These are phyloP conservation scores for Rhagoletis zephyria DNA, from an alignment of 1,140 invertebrate genomes.

Conservation along the genomic window DNA sequence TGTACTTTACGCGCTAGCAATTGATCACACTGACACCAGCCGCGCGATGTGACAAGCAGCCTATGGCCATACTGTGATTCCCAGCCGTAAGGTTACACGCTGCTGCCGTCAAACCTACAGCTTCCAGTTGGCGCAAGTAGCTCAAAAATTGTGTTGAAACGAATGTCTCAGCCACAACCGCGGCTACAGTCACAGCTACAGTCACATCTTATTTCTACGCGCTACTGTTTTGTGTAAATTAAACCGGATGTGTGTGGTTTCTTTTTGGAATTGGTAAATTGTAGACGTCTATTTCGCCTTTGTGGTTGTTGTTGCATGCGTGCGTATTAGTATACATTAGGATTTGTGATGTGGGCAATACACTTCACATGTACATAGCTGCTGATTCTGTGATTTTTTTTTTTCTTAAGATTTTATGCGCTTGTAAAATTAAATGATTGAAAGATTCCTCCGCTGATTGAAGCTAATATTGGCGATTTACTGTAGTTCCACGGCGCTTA, in stretches of 20 bases:
- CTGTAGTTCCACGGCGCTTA: neutral
- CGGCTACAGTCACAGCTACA: neutral
- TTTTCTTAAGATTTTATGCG: slow-evolving; percentile 44
- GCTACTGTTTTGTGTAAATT: slow-evolving; percentile 54
- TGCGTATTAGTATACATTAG: slow-evolving; percentile 35
- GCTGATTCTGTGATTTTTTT: neutral
- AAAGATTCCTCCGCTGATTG: slow-evolving; percentile 38
- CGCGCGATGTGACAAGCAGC: neutral
- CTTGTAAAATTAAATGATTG: slow-evolving; percentile 45
- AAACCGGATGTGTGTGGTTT: slow-evolving; percentile 56
- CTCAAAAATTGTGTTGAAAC: neutral
- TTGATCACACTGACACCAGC: slow-evolving; percentile 39
- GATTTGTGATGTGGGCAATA: slow-evolving; percentile 17
- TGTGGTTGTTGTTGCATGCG: neutral
- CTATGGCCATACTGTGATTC: neutral
- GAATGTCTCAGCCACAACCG: neutral
- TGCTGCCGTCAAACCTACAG: neutral
- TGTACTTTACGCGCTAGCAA: neutral
- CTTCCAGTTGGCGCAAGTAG: neutral
- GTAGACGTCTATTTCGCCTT: slow-evolving; percentile 3
- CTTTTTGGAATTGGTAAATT: slow-evolving; percentile 18
- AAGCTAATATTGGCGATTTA: slow-evolving; percentile 28
- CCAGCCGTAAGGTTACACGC: neutral
- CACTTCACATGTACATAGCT: slow-evolving; percentile 1
- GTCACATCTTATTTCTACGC: slow-evolving; percentile 40